Evolutionary conservation across 2,888 invertebrate species (phyloP).

Genomic region (Patella ulyssiponensis): DNA sequence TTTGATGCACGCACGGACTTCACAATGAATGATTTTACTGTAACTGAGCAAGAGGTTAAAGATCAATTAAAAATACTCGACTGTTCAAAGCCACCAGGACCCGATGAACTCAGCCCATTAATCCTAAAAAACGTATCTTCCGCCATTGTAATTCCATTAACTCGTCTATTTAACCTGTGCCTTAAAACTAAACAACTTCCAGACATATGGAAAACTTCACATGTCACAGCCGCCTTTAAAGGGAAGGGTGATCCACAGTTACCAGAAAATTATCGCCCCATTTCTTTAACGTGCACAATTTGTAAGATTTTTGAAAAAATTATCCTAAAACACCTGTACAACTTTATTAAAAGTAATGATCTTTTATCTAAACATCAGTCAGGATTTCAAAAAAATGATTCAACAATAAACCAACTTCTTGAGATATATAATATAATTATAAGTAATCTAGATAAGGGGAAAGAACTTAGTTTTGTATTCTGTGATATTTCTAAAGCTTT

Average conservation of each 20-base stretch:
- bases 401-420: not conserved
- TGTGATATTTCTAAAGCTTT: conserved; percentile 22
- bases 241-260: not conserved
- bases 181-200: not conserved
- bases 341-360: not conserved
- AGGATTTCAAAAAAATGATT: not conserved
- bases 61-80: not conserved
- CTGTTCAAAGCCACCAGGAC: not conserved
- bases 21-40: not conserved
- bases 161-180: not conserved
- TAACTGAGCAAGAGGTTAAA: not conserved
- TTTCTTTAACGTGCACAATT: not conserved
- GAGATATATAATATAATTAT: no score
- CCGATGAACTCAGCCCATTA: not conserved
- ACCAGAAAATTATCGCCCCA: not conserved
- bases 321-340: not conserved
- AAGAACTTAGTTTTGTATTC: conserved; percentile 9
- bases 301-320: not conserved
- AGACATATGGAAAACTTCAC: not conserved
- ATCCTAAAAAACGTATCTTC: not conserved
- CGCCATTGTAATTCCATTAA: not conserved
- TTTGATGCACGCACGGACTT: not conserved
- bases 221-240: not conserved
- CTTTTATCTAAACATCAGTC: not conserved
- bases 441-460: not conserved